Evolutionary conservation across 2,113 vertebrate genomes (phyloP).

Genomic region (Suricata suricatta): DNA sequence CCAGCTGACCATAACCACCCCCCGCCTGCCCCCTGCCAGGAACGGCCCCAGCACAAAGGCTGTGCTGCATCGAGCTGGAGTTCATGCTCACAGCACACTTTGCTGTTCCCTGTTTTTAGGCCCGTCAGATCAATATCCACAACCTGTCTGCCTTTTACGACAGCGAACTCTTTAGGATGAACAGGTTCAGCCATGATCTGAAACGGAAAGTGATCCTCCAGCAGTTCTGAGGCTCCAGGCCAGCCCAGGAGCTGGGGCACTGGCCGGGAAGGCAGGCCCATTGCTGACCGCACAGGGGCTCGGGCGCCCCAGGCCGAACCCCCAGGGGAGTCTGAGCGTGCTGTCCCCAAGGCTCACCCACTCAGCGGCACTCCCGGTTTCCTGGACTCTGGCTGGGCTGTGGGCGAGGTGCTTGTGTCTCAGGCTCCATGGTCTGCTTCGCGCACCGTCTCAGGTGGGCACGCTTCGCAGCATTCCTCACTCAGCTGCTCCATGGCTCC

Average conservation of each 20-base stretch:
- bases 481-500: fast-evolving
- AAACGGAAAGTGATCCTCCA: conserved; percentile 95
- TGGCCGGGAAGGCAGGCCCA: neutral
- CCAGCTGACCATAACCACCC: neutral
- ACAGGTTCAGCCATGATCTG: conserved; percentile 92
- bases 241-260: too few species aligned
- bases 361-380: neutral
- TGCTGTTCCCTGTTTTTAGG: conserved; percentile 81
- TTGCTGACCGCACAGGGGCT: neutral
- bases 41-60: neutral
- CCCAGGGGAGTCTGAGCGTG: fast-evolving
- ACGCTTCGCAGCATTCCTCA: neutral
- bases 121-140: conserved; percentile 98
- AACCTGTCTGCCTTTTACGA: conserved; percentile 94
- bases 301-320: neutral
- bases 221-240: conserved; percentile 87
- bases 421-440: neutral
- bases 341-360: neutral
- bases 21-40: neutral
- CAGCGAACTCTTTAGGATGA: conserved; percentile 93
- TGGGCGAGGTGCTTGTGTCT: neutral
- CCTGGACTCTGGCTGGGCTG: neutral
- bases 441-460: neutral
- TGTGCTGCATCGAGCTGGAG: neutral
- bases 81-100: neutral